These are phyloP conservation scores for Daboia siamensis DNA, from an alignment of 2,113 vertebrate species.

Conservation along the genomic window DNA sequence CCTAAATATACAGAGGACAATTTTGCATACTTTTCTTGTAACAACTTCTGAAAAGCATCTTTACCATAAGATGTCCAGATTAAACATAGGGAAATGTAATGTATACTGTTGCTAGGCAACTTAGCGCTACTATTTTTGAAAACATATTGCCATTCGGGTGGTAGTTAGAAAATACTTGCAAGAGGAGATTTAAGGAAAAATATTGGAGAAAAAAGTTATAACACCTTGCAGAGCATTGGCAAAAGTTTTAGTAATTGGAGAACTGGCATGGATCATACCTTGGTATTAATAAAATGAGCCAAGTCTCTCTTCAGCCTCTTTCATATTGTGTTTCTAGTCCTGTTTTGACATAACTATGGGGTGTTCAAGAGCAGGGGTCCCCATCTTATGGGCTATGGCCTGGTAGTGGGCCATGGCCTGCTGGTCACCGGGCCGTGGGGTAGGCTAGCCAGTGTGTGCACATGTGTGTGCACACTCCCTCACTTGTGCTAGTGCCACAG, in stretches of 20 bases:
- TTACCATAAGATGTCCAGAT: conserved; percentile 44
- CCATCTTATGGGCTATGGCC: too few relatives aligned
- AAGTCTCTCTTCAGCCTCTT: background rate
- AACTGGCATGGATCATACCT: background rate
- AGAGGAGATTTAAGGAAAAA: conserved; percentile 47
- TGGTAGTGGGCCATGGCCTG: too few relatives aligned
- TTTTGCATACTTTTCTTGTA: conserved; percentile 48
- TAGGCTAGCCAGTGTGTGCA: too few relatives aligned
- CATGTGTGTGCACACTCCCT: too few relatives aligned
- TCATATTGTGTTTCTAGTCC: background rate
- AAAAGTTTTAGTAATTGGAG: conserved; percentile 44
- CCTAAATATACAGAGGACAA: conserved; percentile 28
- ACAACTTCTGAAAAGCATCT: conserved; percentile 43
- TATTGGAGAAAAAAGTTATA: conserved; percentile 19
- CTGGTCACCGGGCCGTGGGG: too few relatives aligned
- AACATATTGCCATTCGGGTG: conserved; percentile 59
- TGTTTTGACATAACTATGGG: too few relatives aligned
- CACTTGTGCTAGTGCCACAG: too few relatives aligned
- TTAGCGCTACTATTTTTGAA: conserved; percentile 47
- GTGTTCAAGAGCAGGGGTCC: background rate
- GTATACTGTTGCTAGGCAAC: conserved; percentile 49
- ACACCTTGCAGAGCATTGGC: conserved; percentile 28
- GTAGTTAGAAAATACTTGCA: conserved; percentile 53
- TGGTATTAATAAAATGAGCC: background rate
- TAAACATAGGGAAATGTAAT: conserved; percentile 32